Evolutionary conservation across 2,797 vertebrate species (phyloP), one percentile per base, ranked within the genome.

Genomic region (Danio tinwini): DNA sequence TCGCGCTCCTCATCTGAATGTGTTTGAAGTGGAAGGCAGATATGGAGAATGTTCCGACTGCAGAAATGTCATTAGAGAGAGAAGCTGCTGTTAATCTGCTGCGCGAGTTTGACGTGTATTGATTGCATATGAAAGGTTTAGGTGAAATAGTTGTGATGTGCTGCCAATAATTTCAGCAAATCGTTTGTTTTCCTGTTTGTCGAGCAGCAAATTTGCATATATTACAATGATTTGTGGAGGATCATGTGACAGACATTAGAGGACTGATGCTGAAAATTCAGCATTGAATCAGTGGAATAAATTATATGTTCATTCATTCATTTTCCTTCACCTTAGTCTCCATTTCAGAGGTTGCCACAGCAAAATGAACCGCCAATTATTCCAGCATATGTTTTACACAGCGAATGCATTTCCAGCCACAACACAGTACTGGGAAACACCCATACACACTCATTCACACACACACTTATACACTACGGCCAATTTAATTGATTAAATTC

Each of bases 11-110:
- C 64, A 7, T 62, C 11, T 50, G 70, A n/a, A 37, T 21, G 19
- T 62, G 21, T 82, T 78, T 78, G 63, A 79, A 79, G 42, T 49
- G 49, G 63, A 61, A 21, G 50, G 49, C 59, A 21, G n/a, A 65
- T 47, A 64, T 1, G 8, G 11, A 10, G 10, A 9, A 59, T 58
- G 9, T 12, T 17, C 12, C 21, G 55, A 39, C 39, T 40, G 12
- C 39, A 42, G 21, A 62, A 39, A 42, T 14, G 39, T 45, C 17
- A 49, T 42, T 1, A 53, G 56, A 12, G 37, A 52, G 17, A 17
- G n/a, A 39, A 50, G 16, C 1, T 21, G 53, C 13, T n/a, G 44
- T 59, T 39, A 49, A n/a, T 62, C 49, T 55, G 37, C 50, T 42
- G 10, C 40, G 68, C 12, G 10, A 11, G 40, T 73, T 4, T 59